Base-by-base conservation (phyloP, 2,888 invertebrate species). In the Drosophila leonis region DNA sequence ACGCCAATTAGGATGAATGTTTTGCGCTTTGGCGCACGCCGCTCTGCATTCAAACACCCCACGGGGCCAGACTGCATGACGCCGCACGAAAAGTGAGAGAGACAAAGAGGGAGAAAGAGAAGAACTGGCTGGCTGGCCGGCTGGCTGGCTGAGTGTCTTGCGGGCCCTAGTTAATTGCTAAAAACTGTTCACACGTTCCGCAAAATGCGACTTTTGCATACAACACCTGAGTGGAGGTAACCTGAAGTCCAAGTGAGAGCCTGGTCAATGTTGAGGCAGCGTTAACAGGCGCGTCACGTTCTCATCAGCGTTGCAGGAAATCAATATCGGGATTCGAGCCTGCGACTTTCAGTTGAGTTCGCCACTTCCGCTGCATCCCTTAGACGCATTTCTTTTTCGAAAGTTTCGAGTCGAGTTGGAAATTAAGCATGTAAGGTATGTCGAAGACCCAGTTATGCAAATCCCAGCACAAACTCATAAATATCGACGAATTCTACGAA, bases 1-100 rank as follows among this genome's bases (percentile, higher is more conserved):
- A 92, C 92, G 91, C 92, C 93, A 93, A 93, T 93, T 93, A 93
- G 93, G 92, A 91, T 91, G 91, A 92, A 92, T 92, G 92, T 92
- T 92, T 91, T 90, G 89, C 80, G 54, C 78, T 79, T 73, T 83
- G 83, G 73, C 78, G 78, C 83, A 75, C 78, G 80, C 78, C 72
- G 84, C 78, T 74, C 66, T 78, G 76, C 73, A 71, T 76, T 72
- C 65, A 60, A 70, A 71, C 67, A 48, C 48, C 69, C 56, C 62
- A 54, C 64, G 65, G 62, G 61, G 37, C 69, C 83, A 88, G 90
- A 88, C 90, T 81, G 88, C 90, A 80, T 88, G 90, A 87, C 88
- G 90, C 88, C 90, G 76, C 73, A 72, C 71, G 72, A 62, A 4
- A 29, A 7, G 46, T 42, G 29, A 39, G 48, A 15, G 46, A 12